Evolutionary conservation across 2,888 invertebrate species (phyloP).

Genomic region (Drosophila colorata): DNA sequence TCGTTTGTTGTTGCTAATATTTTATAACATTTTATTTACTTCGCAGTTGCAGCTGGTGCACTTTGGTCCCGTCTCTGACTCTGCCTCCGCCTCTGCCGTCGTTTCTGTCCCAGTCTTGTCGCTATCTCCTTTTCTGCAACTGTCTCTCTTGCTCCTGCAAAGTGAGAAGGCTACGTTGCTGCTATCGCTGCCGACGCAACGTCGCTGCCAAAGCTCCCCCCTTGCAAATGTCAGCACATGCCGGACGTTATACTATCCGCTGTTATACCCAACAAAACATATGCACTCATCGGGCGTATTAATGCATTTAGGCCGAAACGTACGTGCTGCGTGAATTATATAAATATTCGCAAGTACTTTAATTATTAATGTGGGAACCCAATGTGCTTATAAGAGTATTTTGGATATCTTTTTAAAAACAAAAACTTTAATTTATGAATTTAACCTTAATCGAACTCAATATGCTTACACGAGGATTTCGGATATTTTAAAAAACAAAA

Average conservation of each 20-base stretch:
- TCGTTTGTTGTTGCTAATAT: not conserved
- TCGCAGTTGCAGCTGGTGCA: conserved; percentile 43
- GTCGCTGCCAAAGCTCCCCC: too few species aligned
- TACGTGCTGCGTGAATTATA: too few species aligned
- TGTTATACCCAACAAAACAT: not conserved
- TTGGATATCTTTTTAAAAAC: too few species aligned
- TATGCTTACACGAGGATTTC: too few species aligned
- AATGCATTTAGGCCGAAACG: too few species aligned
- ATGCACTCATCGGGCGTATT: not conserved
- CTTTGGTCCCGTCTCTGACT: conserved; percentile 30
- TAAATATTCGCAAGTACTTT: too few species aligned
- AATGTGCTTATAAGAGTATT: too few species aligned
- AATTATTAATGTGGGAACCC: too few species aligned
- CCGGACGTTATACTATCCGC: conserved; percentile 20
- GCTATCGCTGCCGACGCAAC: conserved; percentile 8
- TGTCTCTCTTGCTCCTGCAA: conserved; percentile 11
- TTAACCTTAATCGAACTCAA: too few species aligned
- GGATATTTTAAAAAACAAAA: too few species aligned
- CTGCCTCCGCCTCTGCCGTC: not conserved
- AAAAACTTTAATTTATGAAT: too few species aligned
- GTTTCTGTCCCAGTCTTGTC: too few species aligned
- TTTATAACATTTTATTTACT: conserved; percentile 34
- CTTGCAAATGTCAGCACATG: conserved; percentile 58
- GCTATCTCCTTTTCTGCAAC: not conserved
- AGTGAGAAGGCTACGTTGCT: conserved; percentile 33